phyloP scores from a whole-genome alignment of 2,797 vertebrate genomes.

The Oreortyx pictus region DNA sequence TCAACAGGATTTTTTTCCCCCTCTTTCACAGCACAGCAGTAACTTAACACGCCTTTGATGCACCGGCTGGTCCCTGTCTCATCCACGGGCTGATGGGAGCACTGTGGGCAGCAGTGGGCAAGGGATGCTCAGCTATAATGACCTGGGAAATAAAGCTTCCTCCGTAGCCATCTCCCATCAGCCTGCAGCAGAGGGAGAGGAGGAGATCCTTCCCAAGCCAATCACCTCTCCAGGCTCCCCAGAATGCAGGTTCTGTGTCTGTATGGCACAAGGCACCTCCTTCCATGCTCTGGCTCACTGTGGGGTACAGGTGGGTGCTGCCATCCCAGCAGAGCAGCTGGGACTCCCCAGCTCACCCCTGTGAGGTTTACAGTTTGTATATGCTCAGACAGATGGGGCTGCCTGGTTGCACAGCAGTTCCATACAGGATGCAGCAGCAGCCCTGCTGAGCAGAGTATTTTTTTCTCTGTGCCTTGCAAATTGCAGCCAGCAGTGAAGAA shows the following conservation, averaged over 20 bases:
- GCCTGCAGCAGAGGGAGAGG: neutral
- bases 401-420: constrained; percentile 33
- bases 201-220: neutral
- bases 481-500: neutral
- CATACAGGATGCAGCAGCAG: constrained; percentile 31
- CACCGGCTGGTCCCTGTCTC: neutral
- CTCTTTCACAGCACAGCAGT: constrained; percentile 61
- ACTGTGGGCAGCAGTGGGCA: neutral
- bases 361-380: constrained; percentile 34
- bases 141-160: neutral
- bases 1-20: constrained; percentile 66
- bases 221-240: neutral
- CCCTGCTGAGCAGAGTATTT: constrained; percentile 60
- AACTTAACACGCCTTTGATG: constrained; percentile 71
- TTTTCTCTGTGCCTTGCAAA: constrained; percentile 19
- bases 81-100: constrained; percentile 37
- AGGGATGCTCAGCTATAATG: neutral
- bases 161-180: neutral
- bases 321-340: constrained; percentile 3
- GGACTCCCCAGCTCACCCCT: constrained; percentile 25
- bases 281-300: neutral
- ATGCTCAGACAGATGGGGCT: constrained; percentile 28
- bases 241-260: neutral
- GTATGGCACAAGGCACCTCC: neutral
- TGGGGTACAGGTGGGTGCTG: neutral